Conservation (phyloP, 2,113 vertebrate species). For the Craseonycteris thonglongyai region DNA sequence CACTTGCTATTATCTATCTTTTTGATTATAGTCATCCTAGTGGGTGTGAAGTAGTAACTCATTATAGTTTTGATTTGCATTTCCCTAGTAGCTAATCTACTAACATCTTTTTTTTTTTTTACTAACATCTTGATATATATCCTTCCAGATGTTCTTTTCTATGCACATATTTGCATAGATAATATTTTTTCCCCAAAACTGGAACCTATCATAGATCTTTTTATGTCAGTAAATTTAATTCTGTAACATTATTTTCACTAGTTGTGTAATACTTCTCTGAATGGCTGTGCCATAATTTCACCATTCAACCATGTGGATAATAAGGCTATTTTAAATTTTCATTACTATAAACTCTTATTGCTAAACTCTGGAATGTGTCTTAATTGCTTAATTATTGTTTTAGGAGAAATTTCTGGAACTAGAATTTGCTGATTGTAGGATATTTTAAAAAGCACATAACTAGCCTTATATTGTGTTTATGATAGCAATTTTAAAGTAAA, state of each 20-base stretch:
- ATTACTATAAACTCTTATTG: background rate
- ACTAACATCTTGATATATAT: background rate
- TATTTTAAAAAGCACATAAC: constrained; percentile 18
- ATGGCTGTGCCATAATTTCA: background rate
- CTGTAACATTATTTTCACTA: constrained; percentile 2
- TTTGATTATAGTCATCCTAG: too few relatives aligned
- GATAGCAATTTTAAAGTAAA: constrained; percentile 12
- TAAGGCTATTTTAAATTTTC: constrained; percentile 34
- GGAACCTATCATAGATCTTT: background rate
- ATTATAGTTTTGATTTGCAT: constrained; percentile 23
- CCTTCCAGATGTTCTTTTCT: background rate
- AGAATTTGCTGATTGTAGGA: background rate
- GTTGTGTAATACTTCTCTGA: background rate
- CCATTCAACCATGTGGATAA: background rate
- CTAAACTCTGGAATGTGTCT: background rate
- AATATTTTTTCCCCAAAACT: background rate
- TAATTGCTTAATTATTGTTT: constrained; percentile 22
- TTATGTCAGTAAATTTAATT: constrained; percentile 19
- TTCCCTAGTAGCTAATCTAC: background rate
- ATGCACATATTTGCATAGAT: background rate
- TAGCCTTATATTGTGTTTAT: constrained; percentile 11
- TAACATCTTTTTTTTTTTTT: constrained; percentile 24
- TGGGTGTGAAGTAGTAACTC: background rate
- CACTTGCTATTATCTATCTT: too few relatives aligned
- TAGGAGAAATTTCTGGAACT: background rate